Conservation (phyloP, 2,888 invertebrate genomes). For the Oscheius sp. region DNA sequence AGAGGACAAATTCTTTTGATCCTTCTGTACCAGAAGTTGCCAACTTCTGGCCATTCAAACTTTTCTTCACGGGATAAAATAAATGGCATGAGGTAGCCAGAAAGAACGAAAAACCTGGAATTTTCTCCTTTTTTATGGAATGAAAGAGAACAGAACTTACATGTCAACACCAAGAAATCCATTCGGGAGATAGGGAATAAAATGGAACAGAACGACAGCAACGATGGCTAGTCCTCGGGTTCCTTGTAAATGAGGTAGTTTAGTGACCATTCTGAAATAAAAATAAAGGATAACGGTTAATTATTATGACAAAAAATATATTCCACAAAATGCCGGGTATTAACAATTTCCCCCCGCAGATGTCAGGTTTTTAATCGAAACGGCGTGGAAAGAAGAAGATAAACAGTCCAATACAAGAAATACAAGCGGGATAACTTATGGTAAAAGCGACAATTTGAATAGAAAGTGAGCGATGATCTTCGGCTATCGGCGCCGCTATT, state of each 20-base stretch:
- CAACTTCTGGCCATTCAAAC: not conserved
- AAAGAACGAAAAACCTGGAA: conserved; percentile 16
- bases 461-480: too few species aligned
- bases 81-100: conserved; percentile 12
- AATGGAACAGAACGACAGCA: conserved; percentile 17
- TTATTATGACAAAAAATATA: too few species aligned
- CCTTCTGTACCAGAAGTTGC: conserved; percentile 21
- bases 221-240: conserved; percentile 5
- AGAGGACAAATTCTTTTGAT: conserved; percentile 14
- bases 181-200: conserved; percentile 11
- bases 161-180: conserved; percentile 20
- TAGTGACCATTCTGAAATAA: not conserved
- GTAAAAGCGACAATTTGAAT: too few species aligned
- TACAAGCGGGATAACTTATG: too few species aligned
- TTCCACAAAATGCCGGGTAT: too few species aligned
- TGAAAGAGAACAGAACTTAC: not conserved
- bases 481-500: too few species aligned
- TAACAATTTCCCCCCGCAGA: too few species aligned
- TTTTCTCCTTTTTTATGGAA: too few species aligned
- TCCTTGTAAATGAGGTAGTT: conserved; percentile 10
- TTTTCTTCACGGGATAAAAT: conserved; percentile 5
- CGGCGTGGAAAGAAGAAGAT: too few species aligned
- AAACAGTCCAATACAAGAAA: too few species aligned
- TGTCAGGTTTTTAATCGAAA: too few species aligned
- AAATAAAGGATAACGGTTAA: too few species aligned